A percentile compares a stretch with the other conserved stretches of the same genome.
phyloP scores from a whole-genome alignment of 2,113 vertebrate genomes.

The Tetrax tetrax region DNA sequence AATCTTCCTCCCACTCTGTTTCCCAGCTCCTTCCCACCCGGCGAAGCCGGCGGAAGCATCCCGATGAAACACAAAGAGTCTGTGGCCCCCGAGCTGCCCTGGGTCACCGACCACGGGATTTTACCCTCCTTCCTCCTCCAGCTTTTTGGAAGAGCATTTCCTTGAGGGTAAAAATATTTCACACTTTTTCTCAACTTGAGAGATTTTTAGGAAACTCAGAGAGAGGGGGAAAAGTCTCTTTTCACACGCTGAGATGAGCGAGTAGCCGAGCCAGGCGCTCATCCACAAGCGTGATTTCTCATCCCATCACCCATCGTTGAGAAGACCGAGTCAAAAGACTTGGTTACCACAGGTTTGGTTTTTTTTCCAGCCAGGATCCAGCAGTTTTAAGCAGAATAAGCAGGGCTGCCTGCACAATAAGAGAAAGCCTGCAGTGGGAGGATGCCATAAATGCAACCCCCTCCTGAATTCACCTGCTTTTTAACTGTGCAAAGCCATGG shows the following conservation, averaged over 20 bases:
- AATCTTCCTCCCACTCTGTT: slow-evolving; percentile 20
- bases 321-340: not conserved
- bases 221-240: not conserved
- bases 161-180: not conserved
- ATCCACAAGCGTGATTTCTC: accelerated
- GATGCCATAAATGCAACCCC: not conserved
- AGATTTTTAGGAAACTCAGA: not conserved
- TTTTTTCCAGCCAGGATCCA: not conserved
- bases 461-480: not conserved
- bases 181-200: accelerated
- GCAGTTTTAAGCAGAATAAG: not conserved
- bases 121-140: not conserved
- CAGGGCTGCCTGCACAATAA: not conserved
- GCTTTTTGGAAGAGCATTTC: not conserved
- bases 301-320: not conserved
- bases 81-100: not conserved
- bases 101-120: not conserved
- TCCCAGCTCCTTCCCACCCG: not conserved
- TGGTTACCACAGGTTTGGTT: accelerated
- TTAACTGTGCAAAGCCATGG: accelerated
- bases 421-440: not conserved
- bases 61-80: not conserved
- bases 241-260: accelerated
- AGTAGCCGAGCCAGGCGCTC: accelerated
- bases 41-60: not conserved